A percentile compares a stretch with the other conserved stretches of the same genome.
Conservation (phyloP, 1,140 invertebrate species). For the Glomeris maerens region DNA sequence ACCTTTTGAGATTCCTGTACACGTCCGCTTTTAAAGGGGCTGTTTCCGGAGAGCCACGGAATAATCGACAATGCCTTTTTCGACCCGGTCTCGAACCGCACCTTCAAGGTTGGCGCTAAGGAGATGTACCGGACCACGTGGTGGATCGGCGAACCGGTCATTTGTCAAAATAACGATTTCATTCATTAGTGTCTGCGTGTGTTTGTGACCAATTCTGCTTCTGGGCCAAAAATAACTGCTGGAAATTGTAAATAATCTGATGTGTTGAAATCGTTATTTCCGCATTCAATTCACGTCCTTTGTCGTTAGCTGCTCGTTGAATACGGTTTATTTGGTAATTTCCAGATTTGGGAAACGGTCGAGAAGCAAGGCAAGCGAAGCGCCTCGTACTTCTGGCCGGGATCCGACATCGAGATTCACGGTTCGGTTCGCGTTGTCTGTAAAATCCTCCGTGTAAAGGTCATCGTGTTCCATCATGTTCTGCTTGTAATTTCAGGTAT, state of each 20-base stretch:
- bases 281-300: too few species aligned
- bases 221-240: background rate
- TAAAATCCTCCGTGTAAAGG: too few species aligned
- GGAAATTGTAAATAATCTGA: too few species aligned
- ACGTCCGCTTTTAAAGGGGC: too few species aligned
- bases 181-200: background rate
- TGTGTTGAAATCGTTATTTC: too few species aligned
- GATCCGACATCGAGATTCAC: slow-evolving; percentile 21
- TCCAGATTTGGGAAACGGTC: background rate
- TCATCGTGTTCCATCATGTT: too few species aligned
- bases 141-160: slow-evolving; percentile 27
- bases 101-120: slow-evolving; percentile 19
- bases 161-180: background rate
- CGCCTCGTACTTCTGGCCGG: slow-evolving; percentile 22
- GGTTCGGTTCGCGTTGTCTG: too few species aligned
- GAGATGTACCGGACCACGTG: slow-evolving; percentile 16
- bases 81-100: slow-evolving; percentile 37
- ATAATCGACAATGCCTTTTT: slow-evolving; percentile 51
- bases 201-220: too few species aligned
- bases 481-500: too few species aligned
- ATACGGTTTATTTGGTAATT: too few species aligned
- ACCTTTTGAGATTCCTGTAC: background rate
- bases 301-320: too few species aligned
- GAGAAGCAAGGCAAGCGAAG: slow-evolving; percentile 17
- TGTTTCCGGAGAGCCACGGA: slow-evolving; percentile 57